Evolutionary conservation across 1,140 invertebrate genomes (phyloP), one percentile per base, ranked within the genome.

Genomic region (Cheumatopsyche charites): DNA sequence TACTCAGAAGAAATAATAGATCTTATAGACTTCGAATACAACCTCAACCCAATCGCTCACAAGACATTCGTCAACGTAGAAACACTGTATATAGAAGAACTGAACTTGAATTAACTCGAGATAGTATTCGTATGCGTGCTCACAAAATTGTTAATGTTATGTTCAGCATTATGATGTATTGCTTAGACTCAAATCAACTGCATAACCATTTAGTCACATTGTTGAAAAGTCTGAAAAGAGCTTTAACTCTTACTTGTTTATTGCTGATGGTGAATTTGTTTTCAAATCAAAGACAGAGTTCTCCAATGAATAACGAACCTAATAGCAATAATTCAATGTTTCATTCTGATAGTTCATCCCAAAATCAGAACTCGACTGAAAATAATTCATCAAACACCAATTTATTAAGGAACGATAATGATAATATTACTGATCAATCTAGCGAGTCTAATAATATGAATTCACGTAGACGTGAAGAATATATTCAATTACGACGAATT

Each of bases 111-210:
- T 79, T 79, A 7, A 83, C 82, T 1, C 78, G 82, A 58, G 81
- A 83, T 66, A 81, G 80, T 68, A 83, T 85, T 62, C 81, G 83
- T 12, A 81, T 83, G 80, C 77, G 82, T 52, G 82, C 83, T 12
- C 83, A 82, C 79, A 80, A 83, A 76, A 82, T 85, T 1, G 72
- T 85, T 11, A 81, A 81, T 11, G 79, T 83, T 1, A 83, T 85
- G 82, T 85, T 85, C 61, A 82, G 82, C 62, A 82, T 82, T 78
- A 85, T 85, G 82, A 83, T 85, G 81, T 81, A 81, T 78, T 85
- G 83, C 68, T 75, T 83, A 9, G 80, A 84, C 71, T 80, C 82
- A 62, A 77, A 79, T 29, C 82, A 81, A 7, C 75, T 85, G 7
- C 82, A 81, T 71, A 80, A 82, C 71, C 76, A 80, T 1, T 84